Percentiles rank a stretch among this genome's conserved stretches.
phyloP scores from a whole-genome alignment of 1,140 invertebrate genomes.

The Drosophila auraria region DNA sequence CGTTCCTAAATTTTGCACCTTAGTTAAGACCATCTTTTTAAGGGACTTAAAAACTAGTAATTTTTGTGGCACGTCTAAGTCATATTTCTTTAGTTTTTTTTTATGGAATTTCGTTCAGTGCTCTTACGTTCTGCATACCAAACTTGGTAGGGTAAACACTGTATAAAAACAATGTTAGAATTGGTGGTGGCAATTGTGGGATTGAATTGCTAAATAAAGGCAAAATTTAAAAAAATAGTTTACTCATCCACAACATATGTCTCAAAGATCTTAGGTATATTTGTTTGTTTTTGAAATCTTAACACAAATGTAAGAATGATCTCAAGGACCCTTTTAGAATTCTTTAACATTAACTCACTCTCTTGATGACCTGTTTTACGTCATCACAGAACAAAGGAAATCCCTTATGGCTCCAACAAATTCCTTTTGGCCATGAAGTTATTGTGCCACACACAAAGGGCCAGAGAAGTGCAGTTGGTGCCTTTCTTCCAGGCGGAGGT shows the following conservation, averaged over 20 bases:
- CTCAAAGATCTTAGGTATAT: too few species aligned
- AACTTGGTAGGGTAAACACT: conserved; percentile 27
- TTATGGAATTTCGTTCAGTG: neutral
- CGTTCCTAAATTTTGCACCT: too few species aligned
- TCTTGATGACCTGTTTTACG: neutral
- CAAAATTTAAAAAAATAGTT: neutral
- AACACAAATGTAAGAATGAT: neutral
- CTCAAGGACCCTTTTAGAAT: too few species aligned
- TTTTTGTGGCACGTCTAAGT: too few species aligned
- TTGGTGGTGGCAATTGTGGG: conserved; percentile 11
- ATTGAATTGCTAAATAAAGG: neutral
- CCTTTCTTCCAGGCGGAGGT: conserved; percentile 5
- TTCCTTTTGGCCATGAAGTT: conserved; percentile 11
- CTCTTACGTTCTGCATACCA: conserved; percentile 17
- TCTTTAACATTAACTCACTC: neutral
- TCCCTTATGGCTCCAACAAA: conserved; percentile 8
- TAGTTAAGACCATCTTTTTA: too few species aligned
- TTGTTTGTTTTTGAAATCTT: neutral
- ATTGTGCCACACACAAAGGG: conserved; percentile 34
- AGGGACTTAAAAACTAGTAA: too few species aligned
- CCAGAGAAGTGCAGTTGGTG: conserved; percentile 28
- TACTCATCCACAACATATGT: neutral
- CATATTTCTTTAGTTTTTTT: too few species aligned
- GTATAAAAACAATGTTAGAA: conserved; percentile 10
- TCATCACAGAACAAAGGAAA: conserved; percentile 28